Percentiles rank a stretch among this genome's conserved stretches.
Evolutionary conservation across 2,797 vertebrate genomes (phyloP).

Genomic region (Sebastiscus tertius): DNA sequence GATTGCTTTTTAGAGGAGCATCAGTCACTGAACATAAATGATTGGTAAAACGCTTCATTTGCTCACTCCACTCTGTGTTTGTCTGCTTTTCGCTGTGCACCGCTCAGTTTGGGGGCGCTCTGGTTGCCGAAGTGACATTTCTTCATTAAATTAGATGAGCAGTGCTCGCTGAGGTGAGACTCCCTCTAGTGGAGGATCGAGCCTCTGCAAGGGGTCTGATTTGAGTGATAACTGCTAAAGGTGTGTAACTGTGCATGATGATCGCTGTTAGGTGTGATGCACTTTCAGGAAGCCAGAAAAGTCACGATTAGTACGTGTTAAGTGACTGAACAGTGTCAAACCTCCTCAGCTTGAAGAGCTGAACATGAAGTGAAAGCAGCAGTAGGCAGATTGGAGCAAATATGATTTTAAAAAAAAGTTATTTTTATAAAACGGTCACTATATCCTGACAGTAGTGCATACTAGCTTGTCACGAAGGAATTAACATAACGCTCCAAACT

Average conservation of each 20-base stretch:
- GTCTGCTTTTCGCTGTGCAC: constrained; percentile 23
- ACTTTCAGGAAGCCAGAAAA: background rate
- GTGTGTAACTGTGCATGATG: background rate
- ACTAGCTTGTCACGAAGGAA: too few relatives aligned
- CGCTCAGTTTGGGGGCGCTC: constrained; percentile 23
- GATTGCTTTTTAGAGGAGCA: constrained; percentile 55
- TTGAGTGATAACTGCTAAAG: background rate
- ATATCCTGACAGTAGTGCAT: too few relatives aligned
- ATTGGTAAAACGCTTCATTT: constrained; percentile 59
- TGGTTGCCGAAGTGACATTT: constrained; percentile 40
- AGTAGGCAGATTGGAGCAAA: background rate
- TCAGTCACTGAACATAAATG: constrained; percentile 55
- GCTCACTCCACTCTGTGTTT: constrained; percentile 30
- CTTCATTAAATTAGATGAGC: constrained; percentile 33
- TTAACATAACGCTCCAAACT: too few relatives aligned
- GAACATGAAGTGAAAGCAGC: background rate
- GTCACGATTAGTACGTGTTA: background rate
- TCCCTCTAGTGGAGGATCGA: constrained; percentile 69
- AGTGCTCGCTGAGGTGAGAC: constrained; percentile 10
- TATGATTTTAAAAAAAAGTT: background rate
- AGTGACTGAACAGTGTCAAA: background rate
- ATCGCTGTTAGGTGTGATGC: background rate
- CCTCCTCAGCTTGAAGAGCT: background rate
- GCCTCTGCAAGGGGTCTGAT: constrained; percentile 8
- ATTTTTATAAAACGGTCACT: too few relatives aligned